Evolutionary conservation across 92 coral and sea anemone genomes (phyloP), one percentile per base, ranked within the genome.

Genomic region (Actinostola sp.): DNA sequence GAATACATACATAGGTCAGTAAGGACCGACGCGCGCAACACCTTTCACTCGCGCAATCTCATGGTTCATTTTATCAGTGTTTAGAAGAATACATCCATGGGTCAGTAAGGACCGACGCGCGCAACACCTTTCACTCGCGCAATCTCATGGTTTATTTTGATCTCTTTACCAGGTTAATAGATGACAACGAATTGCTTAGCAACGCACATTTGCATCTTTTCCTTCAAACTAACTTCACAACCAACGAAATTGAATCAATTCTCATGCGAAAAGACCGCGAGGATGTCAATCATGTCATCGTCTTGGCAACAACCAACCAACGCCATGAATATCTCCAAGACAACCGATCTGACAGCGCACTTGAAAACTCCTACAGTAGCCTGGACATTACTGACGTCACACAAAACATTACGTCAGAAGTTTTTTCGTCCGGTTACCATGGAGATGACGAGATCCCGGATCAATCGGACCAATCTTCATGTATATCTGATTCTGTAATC

Each of bases 51-150:
- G n/a, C n/a, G n/a, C n/a, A n/a, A n/a, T n/a, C n/a, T n/a, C n/a
- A n/a, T n/a, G n/a, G n/a, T n/a, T n/a, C n/a, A n/a, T n/a, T n/a
- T n/a, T n/a, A n/a, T n/a, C 80, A 78, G 66, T 77, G 88, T 3
- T 66, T 87, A 20, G 72, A 87, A 30, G 34, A 72, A 41, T 87
- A 82, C 64, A 54, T 87, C 12, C 61, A 71, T 33, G 12, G 74
- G 92, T 86, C 66, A 78, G 65, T 60, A 59, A 56, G 23, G 2
- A 25, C n/a, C n/a, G n/a, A n/a, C n/a, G n/a, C n/a, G n/a, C n/a
- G n/a, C n/a, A n/a, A n/a, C n/a, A n/a, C n/a, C n/a, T n/a, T n/a
- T n/a, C n/a, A n/a, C n/a, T n/a, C n/a, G n/a, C 14, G 45, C 45
- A 39, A 7, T 7, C 7, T 20, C 20, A 20, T 53, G 30, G 9